Conservation (phyloP, 2,888 invertebrate species). For the Hymenopus coronatus region DNA sequence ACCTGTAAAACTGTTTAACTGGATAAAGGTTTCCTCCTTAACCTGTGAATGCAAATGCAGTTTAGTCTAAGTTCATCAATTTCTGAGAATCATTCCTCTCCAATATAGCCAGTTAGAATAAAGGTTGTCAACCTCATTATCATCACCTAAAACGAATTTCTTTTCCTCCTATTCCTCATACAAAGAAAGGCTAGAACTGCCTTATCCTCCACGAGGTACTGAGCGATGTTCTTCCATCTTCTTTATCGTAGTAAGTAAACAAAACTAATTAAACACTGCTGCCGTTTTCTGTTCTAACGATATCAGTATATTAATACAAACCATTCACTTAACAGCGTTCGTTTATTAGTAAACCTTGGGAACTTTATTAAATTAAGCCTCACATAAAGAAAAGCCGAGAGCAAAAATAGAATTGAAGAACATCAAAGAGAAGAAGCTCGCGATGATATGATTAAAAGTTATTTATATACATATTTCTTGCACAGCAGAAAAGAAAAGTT, state of each 20-base stretch:
- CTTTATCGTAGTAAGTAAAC: background rate
- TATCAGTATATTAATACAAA: background rate
- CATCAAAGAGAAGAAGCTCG: background rate
- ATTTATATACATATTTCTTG: constrained; percentile 3
- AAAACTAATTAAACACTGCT: background rate
- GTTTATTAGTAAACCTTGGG: background rate
- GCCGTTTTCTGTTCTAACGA: background rate
- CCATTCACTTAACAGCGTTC: background rate
- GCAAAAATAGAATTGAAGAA: background rate
- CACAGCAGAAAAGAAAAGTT: background rate
- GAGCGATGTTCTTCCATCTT: background rate
- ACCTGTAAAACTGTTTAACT: too few relatives aligned
- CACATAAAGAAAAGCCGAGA: background rate
- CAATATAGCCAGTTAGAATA: too few relatives aligned
- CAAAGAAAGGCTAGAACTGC: too few relatives aligned
- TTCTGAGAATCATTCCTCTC: too few relatives aligned
- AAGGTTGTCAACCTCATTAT: too few relatives aligned
- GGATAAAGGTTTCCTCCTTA: too few relatives aligned
- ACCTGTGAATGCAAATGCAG: too few relatives aligned
- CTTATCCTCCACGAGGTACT: too few relatives aligned
- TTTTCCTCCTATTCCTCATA: too few relatives aligned
- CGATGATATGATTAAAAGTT: constrained; percentile 8
- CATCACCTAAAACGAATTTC: too few relatives aligned
- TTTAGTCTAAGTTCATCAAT: too few relatives aligned
- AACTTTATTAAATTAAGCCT: constrained; percentile 6